Evolutionary conservation across 2,113 vertebrate species (phyloP), one percentile per base, ranked within the genome.

Genomic region (Thamnaconus septentrionalis): DNA sequence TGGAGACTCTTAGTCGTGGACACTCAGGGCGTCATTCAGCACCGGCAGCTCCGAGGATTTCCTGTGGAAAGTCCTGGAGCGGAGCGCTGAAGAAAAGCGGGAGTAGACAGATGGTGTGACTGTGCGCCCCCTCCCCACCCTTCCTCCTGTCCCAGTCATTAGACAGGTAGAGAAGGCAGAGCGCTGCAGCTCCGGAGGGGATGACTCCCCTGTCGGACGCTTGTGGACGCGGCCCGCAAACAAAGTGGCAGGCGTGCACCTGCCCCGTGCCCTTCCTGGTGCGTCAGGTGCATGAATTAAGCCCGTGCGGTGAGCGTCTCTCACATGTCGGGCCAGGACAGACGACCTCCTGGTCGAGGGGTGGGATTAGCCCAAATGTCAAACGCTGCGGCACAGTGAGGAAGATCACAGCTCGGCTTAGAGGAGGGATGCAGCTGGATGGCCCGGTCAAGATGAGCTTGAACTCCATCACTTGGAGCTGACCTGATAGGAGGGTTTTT

Each of bases 21-120:
- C 18, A 31, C 18, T 31, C 18, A 31, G 18, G 18, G 18, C 18
- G 18, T 31, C 52, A n/a, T 66, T 66, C 60, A 69, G 59, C 57
- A 71, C 71, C 44, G 58, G 41, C 8, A 59, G 68, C 65, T 68
- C 42, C 40, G 56, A 78, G 46, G 41, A 63, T 75, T 84, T 88
- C 82, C 84, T 85, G 87, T 89, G 82, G 84, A 87, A 87, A 87
- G 85, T 86, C 71, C 85, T 67, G 66, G 55, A 6, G 49, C 67
- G 5, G n/a, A 31, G 18, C 18, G 18, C n/a, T 12, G 59, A 3
- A 50, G 74, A 55, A 79, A 78, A 81, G 67, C 59, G 76, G 81
- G 84, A 80, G 78, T 78, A 42, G 56, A 79, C 72, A 87, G 53
- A 71, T 73, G 54, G 61, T 56, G 56, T 10, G 18, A 64, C 68